Base-by-base conservation (phyloP, 2,797 vertebrate species). In the Myotis myotis region DNA sequence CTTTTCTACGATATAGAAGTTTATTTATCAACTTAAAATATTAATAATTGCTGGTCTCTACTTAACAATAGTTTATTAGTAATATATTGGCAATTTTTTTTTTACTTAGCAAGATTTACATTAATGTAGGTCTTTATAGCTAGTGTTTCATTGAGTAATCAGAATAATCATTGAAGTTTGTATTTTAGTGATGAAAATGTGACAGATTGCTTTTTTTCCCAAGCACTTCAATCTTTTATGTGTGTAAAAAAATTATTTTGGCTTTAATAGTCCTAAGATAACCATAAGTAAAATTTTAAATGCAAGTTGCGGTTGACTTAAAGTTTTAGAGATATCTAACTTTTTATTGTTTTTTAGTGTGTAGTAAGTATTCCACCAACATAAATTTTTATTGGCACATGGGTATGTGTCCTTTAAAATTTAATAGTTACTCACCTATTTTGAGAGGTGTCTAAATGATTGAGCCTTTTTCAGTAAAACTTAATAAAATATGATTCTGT, bases 11-110 rank as follows among this genome's bases (percentile, higher is more conserved):
- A 71, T 62, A 28, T 51, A 85, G 51, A 75, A 53, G n/a, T 93
- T 92, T 94, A 66, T 15, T 81, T 88, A 78, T 83, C 81, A 68
- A 23, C n/a, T 83, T 68, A 95, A 91, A 86, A 84, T 96, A 81
- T 78, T 85, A 91, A 79, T 84, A 89, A 94, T 90, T 96, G 62
- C 66, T 76, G 6, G 78, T 92, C 12, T 72, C 17, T 79, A 6
- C 41, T 93, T 90, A 53, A 19, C 28, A 25, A 22, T 71, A 94
- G 87, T 64, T 87, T 94, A 78, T 64, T 71, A 36, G 68, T 94
- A 82, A 80, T 79, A 44, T 12, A 25, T 93, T 81, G 80, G 89
- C 49, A 92, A 72, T 41, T 62, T 87, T 89, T 89, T 89, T 68
- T 86, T 75, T 90, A 3, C 30, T 68, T 76, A 87, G 57, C 19